Evolutionary conservation across 2,888 invertebrate species (phyloP).

Genomic region (Smittia sp.): DNA sequence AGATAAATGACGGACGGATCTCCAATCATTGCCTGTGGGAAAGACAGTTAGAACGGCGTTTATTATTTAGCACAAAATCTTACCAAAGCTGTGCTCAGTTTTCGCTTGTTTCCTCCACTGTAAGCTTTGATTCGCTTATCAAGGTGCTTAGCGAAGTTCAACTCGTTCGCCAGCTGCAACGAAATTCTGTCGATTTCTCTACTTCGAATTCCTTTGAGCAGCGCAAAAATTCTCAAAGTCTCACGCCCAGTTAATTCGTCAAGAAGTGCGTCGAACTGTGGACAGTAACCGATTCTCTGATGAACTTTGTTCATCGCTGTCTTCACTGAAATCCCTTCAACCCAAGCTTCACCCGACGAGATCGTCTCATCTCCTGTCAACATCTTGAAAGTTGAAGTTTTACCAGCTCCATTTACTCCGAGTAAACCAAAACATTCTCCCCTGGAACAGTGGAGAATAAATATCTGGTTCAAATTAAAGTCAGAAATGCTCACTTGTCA

Average conservation of each 20-base stretch:
- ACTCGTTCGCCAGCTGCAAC: slow-evolving; percentile 55
- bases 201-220: slow-evolving; percentile 61
- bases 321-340: slow-evolving; percentile 59
- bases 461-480: slow-evolving; percentile 44
- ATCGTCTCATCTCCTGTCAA: slow-evolving; percentile 77
- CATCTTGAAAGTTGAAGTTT: slow-evolving; percentile 87
- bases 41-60: slow-evolving; percentile 53
- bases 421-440: slow-evolving; percentile 78
- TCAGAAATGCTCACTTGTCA: slow-evolving; percentile 44
- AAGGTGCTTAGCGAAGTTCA: slow-evolving; percentile 62
- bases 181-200: slow-evolving; percentile 50
- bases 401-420: slow-evolving; percentile 84
- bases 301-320: slow-evolving; percentile 60
- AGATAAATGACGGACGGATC: slow-evolving; percentile 67
- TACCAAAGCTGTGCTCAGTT: slow-evolving; percentile 65
- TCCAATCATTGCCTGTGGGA: slow-evolving; percentile 59
- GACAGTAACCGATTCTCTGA: slow-evolving; percentile 67
- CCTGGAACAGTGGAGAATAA: background rate
- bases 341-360: slow-evolving; percentile 67
- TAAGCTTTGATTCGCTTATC: slow-evolving; percentile 62
- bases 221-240: slow-evolving; percentile 63
- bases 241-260: slow-evolving; percentile 71
- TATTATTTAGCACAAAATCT: slow-evolving; percentile 61
- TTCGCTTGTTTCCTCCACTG: slow-evolving; percentile 73
- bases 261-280: slow-evolving; percentile 72